These are phyloP conservation scores for Aphelenchoides bicaudatus DNA, from an alignment of 2,888 invertebrate genomes.

Conservation along the genomic window DNA sequence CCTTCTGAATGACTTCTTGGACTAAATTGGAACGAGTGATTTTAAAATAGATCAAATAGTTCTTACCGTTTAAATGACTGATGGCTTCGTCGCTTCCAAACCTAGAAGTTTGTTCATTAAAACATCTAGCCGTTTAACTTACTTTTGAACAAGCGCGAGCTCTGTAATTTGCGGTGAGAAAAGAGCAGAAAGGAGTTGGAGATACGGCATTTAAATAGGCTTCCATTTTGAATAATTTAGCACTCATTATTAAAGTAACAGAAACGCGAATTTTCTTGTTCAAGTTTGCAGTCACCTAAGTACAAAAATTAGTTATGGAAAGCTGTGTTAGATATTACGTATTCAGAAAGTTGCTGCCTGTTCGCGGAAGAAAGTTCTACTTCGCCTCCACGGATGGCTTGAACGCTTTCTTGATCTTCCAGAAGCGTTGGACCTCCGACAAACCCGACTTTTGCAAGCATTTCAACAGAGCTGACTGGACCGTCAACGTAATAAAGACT, in stretches of 20 bases:
- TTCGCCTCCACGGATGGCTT: too few species aligned
- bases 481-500: constrained; percentile 49
- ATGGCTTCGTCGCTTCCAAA: constrained; percentile 45
- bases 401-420: not conserved
- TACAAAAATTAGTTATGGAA: too few species aligned
- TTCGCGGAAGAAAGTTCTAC: too few species aligned
- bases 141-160: constrained; percentile 54
- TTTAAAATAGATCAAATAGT: constrained; percentile 14
- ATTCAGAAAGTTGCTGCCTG: too few species aligned
- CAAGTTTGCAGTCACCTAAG: too few species aligned
- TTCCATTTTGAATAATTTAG: constrained; percentile 49
- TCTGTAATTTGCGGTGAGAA: constrained; percentile 56
- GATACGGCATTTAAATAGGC: constrained; percentile 49
- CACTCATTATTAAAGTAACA: constrained; percentile 49
- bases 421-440: not conserved
- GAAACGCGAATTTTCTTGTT: constrained; percentile 46
- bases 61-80: constrained; percentile 24
- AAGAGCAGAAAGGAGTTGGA: constrained; percentile 55
- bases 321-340: too few species aligned
- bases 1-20: constrained; percentile 36
- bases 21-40: constrained; percentile 25
- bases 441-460: constrained; percentile 26
- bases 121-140: too few species aligned
- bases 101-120: too few species aligned
- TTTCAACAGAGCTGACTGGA: constrained; percentile 44